A percentile compares a stretch with the other conserved stretches of the same genome.
phyloP scores from a whole-genome alignment of 2,797 vertebrate genomes.

The Microctenopoma steveboyesi region DNA sequence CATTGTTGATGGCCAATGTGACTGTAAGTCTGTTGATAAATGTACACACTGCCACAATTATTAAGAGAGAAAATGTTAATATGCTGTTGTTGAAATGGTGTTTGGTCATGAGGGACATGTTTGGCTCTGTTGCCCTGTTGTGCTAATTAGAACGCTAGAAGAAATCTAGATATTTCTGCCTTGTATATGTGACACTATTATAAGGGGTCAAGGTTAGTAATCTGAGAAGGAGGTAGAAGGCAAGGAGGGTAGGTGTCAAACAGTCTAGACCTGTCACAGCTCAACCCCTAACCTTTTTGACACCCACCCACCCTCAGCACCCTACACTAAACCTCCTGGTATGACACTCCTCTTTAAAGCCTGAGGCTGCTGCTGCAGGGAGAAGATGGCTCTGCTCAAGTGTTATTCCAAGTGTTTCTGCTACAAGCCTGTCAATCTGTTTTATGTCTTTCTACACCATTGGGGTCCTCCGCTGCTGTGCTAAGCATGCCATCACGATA shows the following conservation, averaged over 20 bases:
- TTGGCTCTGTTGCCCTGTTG: slow-evolving; percentile 21
- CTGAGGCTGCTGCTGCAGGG: slow-evolving; percentile 41
- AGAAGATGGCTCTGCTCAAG: slow-evolving; percentile 47
- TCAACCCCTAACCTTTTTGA: slow-evolving; percentile 60
- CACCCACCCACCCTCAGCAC: slow-evolving; percentile 50
- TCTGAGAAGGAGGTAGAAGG: slow-evolving; percentile 46
- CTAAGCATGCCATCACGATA: slow-evolving; percentile 49
- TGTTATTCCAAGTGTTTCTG: slow-evolving; percentile 50
- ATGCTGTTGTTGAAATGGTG: slow-evolving; percentile 43
- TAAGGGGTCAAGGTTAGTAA: slow-evolving; percentile 49
- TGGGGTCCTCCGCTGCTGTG: slow-evolving; percentile 47
- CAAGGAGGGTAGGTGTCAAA: slow-evolving; percentile 49
- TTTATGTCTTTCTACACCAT: slow-evolving; percentile 58
- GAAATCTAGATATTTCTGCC: slow-evolving; percentile 46
- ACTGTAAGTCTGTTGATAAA: slow-evolving; percentile 21
- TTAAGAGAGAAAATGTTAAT: slow-evolving; percentile 43
- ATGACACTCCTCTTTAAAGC: slow-evolving; percentile 33
- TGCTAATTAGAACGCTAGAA: slow-evolving; percentile 52
- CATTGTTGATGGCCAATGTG: slow-evolving; percentile 14
- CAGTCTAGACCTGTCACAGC: slow-evolving; percentile 49
- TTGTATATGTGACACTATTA: slow-evolving; percentile 44
- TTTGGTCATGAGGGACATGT: slow-evolving; percentile 45
- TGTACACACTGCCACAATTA: slow-evolving; percentile 12
- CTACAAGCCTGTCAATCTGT: slow-evolving; percentile 62
- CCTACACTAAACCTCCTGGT: slow-evolving; percentile 40